These are phyloP conservation scores for Syngnathus acus DNA, from an alignment of 2,797 vertebrate species.

Conservation along the genomic window DNA sequence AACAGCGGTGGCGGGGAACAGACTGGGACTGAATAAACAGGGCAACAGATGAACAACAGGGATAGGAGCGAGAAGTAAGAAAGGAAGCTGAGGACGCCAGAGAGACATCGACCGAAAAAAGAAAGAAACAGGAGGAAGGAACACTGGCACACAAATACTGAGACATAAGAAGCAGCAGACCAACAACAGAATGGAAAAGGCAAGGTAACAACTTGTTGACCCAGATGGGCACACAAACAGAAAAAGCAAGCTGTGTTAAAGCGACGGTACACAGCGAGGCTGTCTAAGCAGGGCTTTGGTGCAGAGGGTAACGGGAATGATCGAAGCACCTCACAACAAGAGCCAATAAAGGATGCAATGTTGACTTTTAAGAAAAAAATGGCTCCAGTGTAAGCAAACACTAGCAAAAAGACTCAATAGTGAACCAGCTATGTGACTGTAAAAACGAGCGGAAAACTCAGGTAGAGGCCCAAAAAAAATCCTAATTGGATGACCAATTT, in stretches of 20 bases:
- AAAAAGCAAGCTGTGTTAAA: constrained; percentile 30
- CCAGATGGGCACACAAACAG: constrained; percentile 29
- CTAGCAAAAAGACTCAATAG: neutral
- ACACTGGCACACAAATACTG: constrained; percentile 18
- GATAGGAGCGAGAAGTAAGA: constrained; percentile 11
- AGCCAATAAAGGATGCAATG: constrained; percentile 34
- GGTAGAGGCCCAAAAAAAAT: too few relatives aligned
- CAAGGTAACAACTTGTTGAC: constrained; percentile 32
- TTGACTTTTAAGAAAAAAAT: constrained; percentile 16
- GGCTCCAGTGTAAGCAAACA: neutral
- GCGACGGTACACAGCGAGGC: constrained; percentile 29
- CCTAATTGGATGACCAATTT: too few relatives aligned
- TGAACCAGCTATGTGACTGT: too few relatives aligned
- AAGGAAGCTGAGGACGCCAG: constrained; percentile 23
- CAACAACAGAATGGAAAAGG: constrained; percentile 21
- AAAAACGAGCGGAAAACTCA: too few relatives aligned
- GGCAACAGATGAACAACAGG: constrained; percentile 46
- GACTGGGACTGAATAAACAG: constrained; percentile 56
- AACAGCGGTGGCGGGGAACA: constrained; percentile 45
- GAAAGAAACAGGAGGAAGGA: constrained; percentile 23
- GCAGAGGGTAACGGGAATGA: constrained; percentile 23
- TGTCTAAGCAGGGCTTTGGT: constrained; percentile 49
- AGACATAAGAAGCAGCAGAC: constrained; percentile 23
- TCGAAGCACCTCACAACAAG: constrained; percentile 25
- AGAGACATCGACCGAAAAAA: constrained; percentile 15